Conservation (phyloP, 2,888 invertebrate species). For the Glyphotaelius pellucidus region DNA sequence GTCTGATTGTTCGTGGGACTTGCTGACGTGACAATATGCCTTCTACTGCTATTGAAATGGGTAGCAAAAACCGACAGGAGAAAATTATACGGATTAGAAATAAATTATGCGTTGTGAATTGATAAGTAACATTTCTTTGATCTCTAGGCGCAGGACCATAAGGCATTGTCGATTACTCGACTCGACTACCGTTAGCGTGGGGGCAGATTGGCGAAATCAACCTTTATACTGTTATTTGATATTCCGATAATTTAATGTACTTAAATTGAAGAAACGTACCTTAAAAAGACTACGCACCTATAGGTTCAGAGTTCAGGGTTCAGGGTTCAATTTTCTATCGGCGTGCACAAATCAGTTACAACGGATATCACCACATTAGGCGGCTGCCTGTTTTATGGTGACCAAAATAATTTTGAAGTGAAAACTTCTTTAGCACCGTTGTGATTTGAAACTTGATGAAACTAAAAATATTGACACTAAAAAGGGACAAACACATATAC, state of each 20-base stretch:
- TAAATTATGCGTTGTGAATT: conserved; percentile 42
- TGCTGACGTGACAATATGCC: conserved; percentile 54
- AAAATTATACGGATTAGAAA: not conserved
- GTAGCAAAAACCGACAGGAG: conserved; percentile 29
- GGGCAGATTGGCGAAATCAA: conserved; percentile 8
- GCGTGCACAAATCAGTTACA: no score
- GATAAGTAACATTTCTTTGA: conserved; percentile 37
- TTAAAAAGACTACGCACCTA: not conserved
- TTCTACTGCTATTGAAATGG: not conserved
- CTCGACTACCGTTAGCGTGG: conserved; percentile 31
- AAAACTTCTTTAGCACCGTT: no score
- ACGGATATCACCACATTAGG: no score
- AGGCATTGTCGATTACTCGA: conserved; percentile 14
- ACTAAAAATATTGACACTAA: no score
- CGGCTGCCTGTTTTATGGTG: no score
- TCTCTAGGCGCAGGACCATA: not conserved
- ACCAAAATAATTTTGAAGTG: no score
- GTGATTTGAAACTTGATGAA: no score
- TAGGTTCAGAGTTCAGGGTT: not conserved
- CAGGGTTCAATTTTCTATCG: not conserved
- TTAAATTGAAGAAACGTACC: not conserved
- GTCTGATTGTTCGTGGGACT: conserved; percentile 51
- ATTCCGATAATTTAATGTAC: no score
- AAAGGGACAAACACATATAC: no score
- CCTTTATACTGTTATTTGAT: not conserved